These are phyloP conservation scores for Sebastes miniatus DNA, from an alignment of 2,797 vertebrate genomes.

Conservation along the genomic window DNA sequence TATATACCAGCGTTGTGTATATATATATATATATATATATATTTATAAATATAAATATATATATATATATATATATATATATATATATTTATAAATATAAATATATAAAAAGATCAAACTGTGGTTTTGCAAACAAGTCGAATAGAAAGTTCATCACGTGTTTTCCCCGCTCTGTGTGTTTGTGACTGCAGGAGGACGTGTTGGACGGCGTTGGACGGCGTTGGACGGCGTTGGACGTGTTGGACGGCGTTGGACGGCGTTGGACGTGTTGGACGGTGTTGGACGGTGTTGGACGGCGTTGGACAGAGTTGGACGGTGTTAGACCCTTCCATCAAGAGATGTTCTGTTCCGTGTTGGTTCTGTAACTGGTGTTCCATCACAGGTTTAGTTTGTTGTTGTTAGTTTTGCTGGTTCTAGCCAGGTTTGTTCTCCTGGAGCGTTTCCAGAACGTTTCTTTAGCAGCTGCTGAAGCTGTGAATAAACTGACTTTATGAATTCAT, in stretches of 20 bases:
- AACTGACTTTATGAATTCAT: not conserved
- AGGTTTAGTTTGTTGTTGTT: not conserved
- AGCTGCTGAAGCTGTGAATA: not conserved
- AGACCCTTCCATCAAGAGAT: not conserved
- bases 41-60: too few species aligned
- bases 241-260: too few species aligned
- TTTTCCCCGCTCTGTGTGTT: not conserved
- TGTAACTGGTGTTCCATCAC: not conserved
- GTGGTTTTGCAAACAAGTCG: too few species aligned
- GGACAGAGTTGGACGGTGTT: slow-evolving; percentile 17
- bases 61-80: too few species aligned
- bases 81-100: too few species aligned
- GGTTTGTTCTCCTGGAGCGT: not conserved
- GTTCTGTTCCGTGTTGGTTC: not conserved
- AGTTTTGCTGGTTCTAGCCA: not conserved
- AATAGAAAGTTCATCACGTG: not conserved
- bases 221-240: too few species aligned
- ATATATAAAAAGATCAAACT: too few species aligned
- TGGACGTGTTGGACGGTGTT: too few species aligned
- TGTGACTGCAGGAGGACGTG: slow-evolving; percentile 27
- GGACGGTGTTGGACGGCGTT: too few species aligned
- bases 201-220: too few species aligned
- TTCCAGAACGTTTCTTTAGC: not conserved
- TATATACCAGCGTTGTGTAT: too few species aligned
- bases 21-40: too few species aligned